phyloP scores from a whole-genome alignment of 2,113 vertebrate species.

The Bombycilla garrulus region DNA sequence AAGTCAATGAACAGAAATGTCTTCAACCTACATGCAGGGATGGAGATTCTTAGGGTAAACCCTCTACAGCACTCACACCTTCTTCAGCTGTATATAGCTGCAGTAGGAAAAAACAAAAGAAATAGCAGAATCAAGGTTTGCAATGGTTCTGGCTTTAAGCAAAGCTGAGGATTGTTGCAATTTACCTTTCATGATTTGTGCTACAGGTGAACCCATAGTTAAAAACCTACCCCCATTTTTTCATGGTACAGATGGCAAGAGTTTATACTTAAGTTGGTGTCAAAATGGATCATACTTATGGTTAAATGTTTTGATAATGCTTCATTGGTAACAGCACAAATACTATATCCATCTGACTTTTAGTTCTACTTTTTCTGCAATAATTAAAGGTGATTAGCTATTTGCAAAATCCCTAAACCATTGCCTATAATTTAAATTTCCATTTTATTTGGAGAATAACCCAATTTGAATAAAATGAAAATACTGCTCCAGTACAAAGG shows the following conservation, averaged over 20 bases:
- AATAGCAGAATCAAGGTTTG: neutral
- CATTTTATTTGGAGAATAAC: neutral
- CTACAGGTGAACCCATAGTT: neutral
- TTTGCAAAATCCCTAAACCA: neutral
- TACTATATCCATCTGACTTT: neutral
- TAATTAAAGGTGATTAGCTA: neutral
- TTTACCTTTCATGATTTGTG: neutral
- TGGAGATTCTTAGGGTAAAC: neutral
- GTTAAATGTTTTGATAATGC: neutral
- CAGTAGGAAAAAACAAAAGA: neutral
- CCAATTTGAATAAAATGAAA: neutral
- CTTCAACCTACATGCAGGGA: neutral
- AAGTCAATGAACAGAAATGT: neutral
- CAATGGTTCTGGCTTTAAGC: neutral
- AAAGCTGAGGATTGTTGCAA: neutral
- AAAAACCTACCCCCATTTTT: neutral
- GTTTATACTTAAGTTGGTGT: neutral
- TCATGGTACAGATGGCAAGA: neutral
- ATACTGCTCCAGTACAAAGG: neutral
- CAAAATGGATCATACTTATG: neutral
- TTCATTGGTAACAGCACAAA: neutral
- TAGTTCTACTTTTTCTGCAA: neutral
- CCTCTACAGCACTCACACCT: neutral
- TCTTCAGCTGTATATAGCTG: neutral
- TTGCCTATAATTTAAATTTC: neutral